Base-by-base conservation (phyloP, 2,888 invertebrate species). In the Macropis europaea region DNA sequence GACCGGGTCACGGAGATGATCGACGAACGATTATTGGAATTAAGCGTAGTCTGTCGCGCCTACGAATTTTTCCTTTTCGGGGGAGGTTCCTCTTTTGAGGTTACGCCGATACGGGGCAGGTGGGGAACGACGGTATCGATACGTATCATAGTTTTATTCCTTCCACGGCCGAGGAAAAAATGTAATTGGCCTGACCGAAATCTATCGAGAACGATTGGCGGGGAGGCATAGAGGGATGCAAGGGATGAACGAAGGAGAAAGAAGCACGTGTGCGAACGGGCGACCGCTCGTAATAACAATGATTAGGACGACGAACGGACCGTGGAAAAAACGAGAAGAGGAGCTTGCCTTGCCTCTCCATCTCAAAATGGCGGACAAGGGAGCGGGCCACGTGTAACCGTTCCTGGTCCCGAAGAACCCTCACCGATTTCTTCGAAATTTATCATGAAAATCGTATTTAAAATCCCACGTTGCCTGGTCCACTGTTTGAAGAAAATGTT, bases 201-300 rank as follows among this genome's bases (percentile, higher is more conserved):
- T 84, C 82, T 83, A 83, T 83, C 79, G 81, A 63, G 61, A 45
- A 48, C 48, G 48, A 9, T 24, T 13, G 42, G 15, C 48, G 40
- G 45, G 38, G 11, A 53, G 40, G 11, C 19, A 38, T 3, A n/a
- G 71, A 63, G 77, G 76, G 73, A 69, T 79, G 76, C 64, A 75
- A 38, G 62, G 80, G 74, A 70, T 73, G 68, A 76, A 68, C 56
- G 69, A 66, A 73, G 56, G 57, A 72, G 67, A 81, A 67, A 77
- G 78, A 82, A 79, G 66, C 74, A 69, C 77, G 84, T 84, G 80
- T 76, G 76, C 81, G 82, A 79, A 76, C 79, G 79, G 79, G 77
- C 82, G 83, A 81, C 76, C 76, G 77, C 75, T 69, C 77, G 86
- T 88, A 88, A 88, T 88, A 88, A 88, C 84, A 88, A 88, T 88